Evolutionary conservation across 2,113 vertebrate genomes (phyloP), one percentile per base, ranked within the genome.

Genomic region (Oryzias celebensis): DNA sequence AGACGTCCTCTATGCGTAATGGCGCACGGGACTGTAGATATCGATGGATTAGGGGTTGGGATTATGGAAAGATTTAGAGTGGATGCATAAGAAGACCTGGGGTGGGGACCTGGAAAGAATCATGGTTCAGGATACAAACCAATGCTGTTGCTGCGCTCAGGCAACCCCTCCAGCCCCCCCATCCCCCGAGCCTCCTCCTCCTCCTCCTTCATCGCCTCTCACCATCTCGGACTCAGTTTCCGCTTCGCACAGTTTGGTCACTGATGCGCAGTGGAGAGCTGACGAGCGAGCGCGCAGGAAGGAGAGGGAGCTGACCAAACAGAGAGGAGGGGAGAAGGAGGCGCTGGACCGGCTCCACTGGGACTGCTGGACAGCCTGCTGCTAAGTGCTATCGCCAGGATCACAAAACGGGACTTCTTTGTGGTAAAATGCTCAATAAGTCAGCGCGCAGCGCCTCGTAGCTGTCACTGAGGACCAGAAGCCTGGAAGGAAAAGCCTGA

Each of bases 261-360:
- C 78, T 86, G 83, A 87, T 81, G 85, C 56, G 60, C 73, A 68
- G 70, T 66, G 73, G 68, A 71, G 70, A 74, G 59, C 49, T 73
- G 52, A 73, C 73, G 71, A 53, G 68, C 18, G 57, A 75, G 55
- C 3, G 70, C 45, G 69, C 31, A 60, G 8, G 50, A 56, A 49
- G 48, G 61, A 53, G 70, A 55, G 67, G 31, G 64, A 68, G 68
- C 50, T 23, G 51, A 51, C 13, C 70, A 44, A 59, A 47, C 45
- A 58, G 66, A 71, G 73, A 73, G 84, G 74, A 75, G 73, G 80
- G 75, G 70, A 79, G 80, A 82, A 83, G 86, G 89, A 84, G 89
- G 83, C 84, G 86, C 90, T 79, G 73, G 87, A 88, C 77, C 82
- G 83, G 86, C 80, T 89, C 87, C 88, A 81, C 59, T 77, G 83